Base-by-base conservation (phyloP, 2,797 vertebrate species). In the Sarcoramphus papa region DNA sequence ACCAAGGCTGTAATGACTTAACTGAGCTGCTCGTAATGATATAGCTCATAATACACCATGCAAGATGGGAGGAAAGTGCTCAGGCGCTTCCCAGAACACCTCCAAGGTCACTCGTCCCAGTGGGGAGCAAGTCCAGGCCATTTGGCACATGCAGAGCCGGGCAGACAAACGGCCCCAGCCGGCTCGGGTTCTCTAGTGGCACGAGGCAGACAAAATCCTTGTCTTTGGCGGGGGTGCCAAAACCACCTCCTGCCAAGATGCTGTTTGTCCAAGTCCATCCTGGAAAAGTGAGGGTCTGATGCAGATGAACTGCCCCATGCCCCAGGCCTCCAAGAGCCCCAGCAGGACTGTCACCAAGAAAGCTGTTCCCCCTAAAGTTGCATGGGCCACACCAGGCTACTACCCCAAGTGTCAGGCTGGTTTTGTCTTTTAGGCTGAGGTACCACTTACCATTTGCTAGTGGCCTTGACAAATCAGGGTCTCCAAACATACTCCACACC, bases 1-100 rank as follows among this genome's bases (percentile, higher is more conserved):
- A 95, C 79, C 56, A 69, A 78, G 74, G 89, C 77, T 83, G 91
- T 96, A 96, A 97, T 88, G 95, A 97, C 87, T 96, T 94, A 92
- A 95, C 91, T 31, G 93, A 95, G 92, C 86, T 83, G 91, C 84
- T 93, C 7, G 4, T 93, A 93, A 95, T 72, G 82, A 88, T 83
- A 90, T n/a, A 88, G 89, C 80, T 91, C 86, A 65, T 80, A 88
- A 93, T 80, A 30, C 2, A 2, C 51, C 8, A 37, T 23, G 79
- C 64, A 59, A 62, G 86, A 88, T 64, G 50, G 92, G 60, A 83
- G 53, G 25, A 86, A 85, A 94, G 90, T 57, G 81, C 83, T 94
- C 84, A 51, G 78, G 70, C 47, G 3, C 92, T 95, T 89, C 94
- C 86, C 93, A 92, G 90, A 92, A 96, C 92, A 95, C 68, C 92